Evolutionary conservation across 1,140 invertebrate genomes (phyloP).

Genomic region (Pogonomyrmex barbatus): DNA sequence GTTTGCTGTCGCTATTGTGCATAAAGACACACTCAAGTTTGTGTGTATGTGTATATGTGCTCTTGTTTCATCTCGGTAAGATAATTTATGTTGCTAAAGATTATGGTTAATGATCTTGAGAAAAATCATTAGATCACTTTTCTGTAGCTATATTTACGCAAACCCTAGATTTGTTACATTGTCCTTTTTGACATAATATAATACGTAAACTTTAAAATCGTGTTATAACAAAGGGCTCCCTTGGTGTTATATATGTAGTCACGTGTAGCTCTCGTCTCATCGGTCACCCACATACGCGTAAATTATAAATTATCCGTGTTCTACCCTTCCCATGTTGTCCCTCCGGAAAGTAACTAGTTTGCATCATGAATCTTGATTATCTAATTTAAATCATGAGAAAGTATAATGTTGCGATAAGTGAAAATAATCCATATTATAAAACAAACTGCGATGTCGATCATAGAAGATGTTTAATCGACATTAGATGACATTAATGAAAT

Average conservation of each 20-base stretch:
- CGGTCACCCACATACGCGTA: slow-evolving; percentile 77
- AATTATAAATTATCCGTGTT: slow-evolving; percentile 81
- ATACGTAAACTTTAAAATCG: slow-evolving; percentile 65
- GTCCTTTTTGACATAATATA: background rate
- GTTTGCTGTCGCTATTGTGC: slow-evolving; percentile 43
- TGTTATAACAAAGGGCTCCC: slow-evolving; percentile 60
- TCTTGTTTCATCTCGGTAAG: slow-evolving; percentile 16
- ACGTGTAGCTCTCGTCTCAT: slow-evolving; percentile 68
- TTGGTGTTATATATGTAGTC: slow-evolving; percentile 42
- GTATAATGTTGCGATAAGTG: slow-evolving; percentile 30
- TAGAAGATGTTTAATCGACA: background rate
- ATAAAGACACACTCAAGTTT: background rate
- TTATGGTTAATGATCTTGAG: background rate
- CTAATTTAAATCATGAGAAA: slow-evolving; percentile 71
- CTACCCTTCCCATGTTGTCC: slow-evolving; percentile 69
- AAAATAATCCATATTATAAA: slow-evolving; percentile 17
- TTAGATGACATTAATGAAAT: background rate
- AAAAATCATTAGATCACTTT: background rate
- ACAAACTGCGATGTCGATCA: background rate
- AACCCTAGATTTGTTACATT: background rate
- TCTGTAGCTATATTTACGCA: background rate
- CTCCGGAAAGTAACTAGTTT: slow-evolving; percentile 78
- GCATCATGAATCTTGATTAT: slow-evolving; percentile 82
- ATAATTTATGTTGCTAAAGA: slow-evolving; percentile 20
- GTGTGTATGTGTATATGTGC: background rate